Base-by-base conservation (phyloP, 2,797 vertebrate genomes). In the Micrastur ruficollis region DNA sequence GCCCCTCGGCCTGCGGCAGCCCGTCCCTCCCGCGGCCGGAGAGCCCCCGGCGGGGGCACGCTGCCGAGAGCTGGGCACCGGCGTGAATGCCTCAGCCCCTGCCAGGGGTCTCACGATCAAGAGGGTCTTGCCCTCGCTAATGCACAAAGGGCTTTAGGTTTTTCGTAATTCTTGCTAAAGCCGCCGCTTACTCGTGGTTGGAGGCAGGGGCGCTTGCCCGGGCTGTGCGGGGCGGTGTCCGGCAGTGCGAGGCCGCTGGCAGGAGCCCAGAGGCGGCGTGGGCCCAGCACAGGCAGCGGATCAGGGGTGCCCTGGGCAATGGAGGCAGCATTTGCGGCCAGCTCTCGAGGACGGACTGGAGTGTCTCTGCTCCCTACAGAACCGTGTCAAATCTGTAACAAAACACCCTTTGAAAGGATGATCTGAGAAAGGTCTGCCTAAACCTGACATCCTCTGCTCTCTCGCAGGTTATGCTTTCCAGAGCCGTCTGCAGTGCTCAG, bases 221-320 rank as follows among this genome's bases (percentile, higher is more conserved):
- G 0, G 40, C 47, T 3, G n/a, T 20, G 52, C 8, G 26, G 5
- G n/a, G 2, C 6, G 2, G 26, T 44, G 2, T 1, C 25, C 4
- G 16, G 44, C 34, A 5, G 36, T 1, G 6, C 13, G 1, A 22
- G 36, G 47, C 15, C 3, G 3, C 66, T 14, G 32, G 42, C 20
- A 9, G 8, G 4, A 20, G 17, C 32, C 31, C 0, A 7, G 40
- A 3, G 5, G 0, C 3, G 2, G 17, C 2, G 16, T 2, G 40
- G 9, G 46, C 2, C 14, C 20, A 1, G 3, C n/a, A 1, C 29
- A 11, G 8, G 47, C 40, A 2, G 1, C 3, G 6, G 44, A 16
- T 9, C 11, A 5, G 80, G 40, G 5, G 1, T 17, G 11, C 13
- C 9, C 29, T 2, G 36, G 31, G 49, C 11, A 46, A 3, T 1